These are phyloP conservation scores for Galleria mellonella DNA, from an alignment of 1,140 invertebrate genomes.

Conservation along the genomic window DNA sequence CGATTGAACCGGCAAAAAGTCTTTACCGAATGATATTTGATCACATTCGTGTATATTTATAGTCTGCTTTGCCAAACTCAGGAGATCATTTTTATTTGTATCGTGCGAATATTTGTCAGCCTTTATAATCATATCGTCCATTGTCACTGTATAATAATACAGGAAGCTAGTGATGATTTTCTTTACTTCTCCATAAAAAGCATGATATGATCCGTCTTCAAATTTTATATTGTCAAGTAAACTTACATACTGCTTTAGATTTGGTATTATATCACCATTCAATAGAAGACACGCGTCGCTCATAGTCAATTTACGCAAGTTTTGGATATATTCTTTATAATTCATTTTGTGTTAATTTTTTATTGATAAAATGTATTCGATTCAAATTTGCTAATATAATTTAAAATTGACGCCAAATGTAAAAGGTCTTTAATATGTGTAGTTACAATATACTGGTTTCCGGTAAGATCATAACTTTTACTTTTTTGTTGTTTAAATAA, in stretches of 20 bases:
- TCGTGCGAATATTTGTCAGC: slow-evolving; percentile 26
- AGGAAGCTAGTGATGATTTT: slow-evolving; percentile 34
- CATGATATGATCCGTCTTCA: slow-evolving; percentile 26
- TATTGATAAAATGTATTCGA: neutral
- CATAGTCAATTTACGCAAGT: slow-evolving; percentile 21
- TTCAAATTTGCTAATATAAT: neutral
- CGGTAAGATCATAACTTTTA: no score
- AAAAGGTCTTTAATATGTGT: neutral
- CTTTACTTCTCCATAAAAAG: slow-evolving; percentile 41
- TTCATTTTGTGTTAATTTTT: slow-evolving; percentile 17
- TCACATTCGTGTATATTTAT: slow-evolving; percentile 23
- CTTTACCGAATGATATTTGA: slow-evolving; percentile 29
- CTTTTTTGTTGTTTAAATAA: no score
- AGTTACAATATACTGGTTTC: no score
- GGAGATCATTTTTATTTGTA: slow-evolving; percentile 19
- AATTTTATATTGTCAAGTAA: slow-evolving; percentile 24
- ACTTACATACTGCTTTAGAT: slow-evolving; percentile 27
- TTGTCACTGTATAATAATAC: slow-evolving; percentile 24
- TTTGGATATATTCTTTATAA: slow-evolving; percentile 33
- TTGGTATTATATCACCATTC: slow-evolving; percentile 19
- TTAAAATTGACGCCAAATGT: neutral
- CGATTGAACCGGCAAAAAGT: slow-evolving; percentile 26
- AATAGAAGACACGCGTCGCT: slow-evolving; percentile 23
- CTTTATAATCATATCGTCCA: slow-evolving; percentile 30
- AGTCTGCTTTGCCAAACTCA: slow-evolving; percentile 25